phyloP scores from a whole-genome alignment of 2,113 vertebrate species.

The Taurulus bubalis region DNA sequence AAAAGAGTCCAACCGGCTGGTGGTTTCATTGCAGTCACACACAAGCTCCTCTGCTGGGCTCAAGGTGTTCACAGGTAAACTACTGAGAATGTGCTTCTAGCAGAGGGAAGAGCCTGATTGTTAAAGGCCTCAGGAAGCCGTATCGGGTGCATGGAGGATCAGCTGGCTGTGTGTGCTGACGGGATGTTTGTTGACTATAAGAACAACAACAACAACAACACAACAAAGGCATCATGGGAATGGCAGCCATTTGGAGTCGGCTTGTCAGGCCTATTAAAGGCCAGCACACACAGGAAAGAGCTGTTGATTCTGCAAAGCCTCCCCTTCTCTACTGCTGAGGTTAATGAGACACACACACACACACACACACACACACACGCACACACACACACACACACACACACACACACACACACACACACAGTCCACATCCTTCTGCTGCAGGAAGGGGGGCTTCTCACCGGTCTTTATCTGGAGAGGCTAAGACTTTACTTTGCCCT shows the following conservation, averaged over 20 bases:
- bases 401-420: background rate
- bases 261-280: slow-evolving; percentile 67
- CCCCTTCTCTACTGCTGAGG: slow-evolving; percentile 33
- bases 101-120: background rate
- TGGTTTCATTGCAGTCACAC: no score
- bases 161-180: slow-evolving; percentile 3
- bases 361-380: slow-evolving; percentile 29
- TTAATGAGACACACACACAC: slow-evolving; percentile 53
- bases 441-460: background rate
- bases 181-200: slow-evolving; percentile 46
- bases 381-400: slow-evolving; percentile 15
- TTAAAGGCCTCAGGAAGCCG: background rate
- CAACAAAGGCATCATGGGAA: slow-evolving; percentile 67
- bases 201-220: background rate
- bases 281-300: slow-evolving; percentile 54
- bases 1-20: no score
- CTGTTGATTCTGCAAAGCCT: slow-evolving; percentile 67
- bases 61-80: no score
- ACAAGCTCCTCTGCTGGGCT: no score
- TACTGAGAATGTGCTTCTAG: no score
- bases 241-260: slow-evolving; percentile 71
- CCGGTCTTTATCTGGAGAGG: slow-evolving; percentile 9
- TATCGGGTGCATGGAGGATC: background rate
- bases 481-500: slow-evolving; percentile 25
- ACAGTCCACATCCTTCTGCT: slow-evolving; percentile 18